These are phyloP conservation scores for Artemisiospiza belli DNA, from an alignment of 2,113 vertebrate species.

Conservation along the genomic window DNA sequence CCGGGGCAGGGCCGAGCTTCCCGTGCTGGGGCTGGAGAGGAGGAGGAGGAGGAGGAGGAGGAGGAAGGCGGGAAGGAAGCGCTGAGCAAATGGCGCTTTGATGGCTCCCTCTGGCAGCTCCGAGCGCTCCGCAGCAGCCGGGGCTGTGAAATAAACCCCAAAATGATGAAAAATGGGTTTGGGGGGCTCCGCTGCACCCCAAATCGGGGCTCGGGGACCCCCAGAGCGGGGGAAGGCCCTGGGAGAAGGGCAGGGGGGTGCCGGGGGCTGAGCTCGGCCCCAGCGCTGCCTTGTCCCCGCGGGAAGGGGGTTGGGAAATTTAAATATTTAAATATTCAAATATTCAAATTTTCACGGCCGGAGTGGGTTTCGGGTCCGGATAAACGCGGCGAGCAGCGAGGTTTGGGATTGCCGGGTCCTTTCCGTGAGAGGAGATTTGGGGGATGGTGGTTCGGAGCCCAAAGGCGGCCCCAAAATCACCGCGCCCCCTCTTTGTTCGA, in stretches of 20 bases:
- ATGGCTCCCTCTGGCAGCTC: slow-evolving; percentile 60
- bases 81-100: slow-evolving; percentile 61
- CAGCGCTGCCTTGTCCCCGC: neutral
- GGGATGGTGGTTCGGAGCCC: neutral
- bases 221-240: no score
- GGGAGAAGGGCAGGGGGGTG: neutral
- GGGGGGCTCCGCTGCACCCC: neutral
- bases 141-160: slow-evolving; percentile 76
- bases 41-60: neutral
- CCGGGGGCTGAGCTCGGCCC: neutral
- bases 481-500: neutral
- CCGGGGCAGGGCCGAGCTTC: neutral
- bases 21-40: no score
- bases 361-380: neutral
- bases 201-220: neutral
- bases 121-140: slow-evolving; percentile 19
- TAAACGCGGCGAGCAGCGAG: neutral
- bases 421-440: neutral
- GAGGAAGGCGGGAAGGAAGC: neutral
- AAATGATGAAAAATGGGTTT: slow-evolving; percentile 40
- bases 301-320: no score
- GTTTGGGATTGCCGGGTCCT: neutral
- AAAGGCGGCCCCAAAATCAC: neutral
- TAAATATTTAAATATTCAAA: no score
- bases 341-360: neutral